A percentile compares a stretch with the other conserved stretches of the same genome.
These are phyloP conservation scores for Macquaria australasica DNA, from an alignment of 2,113 vertebrate species.

Conservation along the genomic window DNA sequence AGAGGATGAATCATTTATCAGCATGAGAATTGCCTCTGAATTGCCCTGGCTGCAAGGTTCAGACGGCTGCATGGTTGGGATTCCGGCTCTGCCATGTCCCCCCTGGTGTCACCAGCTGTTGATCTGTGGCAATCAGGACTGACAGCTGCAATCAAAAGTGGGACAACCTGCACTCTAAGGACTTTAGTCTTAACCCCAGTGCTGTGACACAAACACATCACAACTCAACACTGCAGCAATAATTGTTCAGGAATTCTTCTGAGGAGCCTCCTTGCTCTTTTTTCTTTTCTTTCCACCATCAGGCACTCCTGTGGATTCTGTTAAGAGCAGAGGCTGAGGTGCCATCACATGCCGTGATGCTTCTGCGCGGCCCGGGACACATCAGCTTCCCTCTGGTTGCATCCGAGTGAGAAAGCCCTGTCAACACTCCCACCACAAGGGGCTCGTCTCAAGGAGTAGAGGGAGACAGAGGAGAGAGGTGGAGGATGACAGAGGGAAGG, in stretches of 20 bases:
- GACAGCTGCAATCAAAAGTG: conserved; percentile 56
- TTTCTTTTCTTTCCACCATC: conserved; percentile 40
- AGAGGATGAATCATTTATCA: conserved; percentile 59
- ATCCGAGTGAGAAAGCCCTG: conserved; percentile 74
- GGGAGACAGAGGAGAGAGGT: conserved; percentile 57
- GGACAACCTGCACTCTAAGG: conserved; percentile 55
- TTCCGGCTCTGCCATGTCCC: conserved; percentile 12
- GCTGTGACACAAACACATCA: conserved; percentile 50
- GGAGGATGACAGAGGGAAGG: conserved; percentile 64
- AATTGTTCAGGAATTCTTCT: conserved; percentile 60
- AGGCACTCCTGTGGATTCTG: conserved; percentile 57
- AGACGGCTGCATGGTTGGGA: conserved; percentile 10
- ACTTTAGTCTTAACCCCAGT: conserved; percentile 23
- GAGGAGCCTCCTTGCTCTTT: conserved; percentile 32
- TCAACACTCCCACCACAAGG: conserved; percentile 74
- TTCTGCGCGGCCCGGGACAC: conserved; percentile 55
- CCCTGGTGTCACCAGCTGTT: conserved; percentile 37
- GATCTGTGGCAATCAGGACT: conserved; percentile 54
- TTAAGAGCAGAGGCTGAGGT: conserved; percentile 65
- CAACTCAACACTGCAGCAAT: conserved; percentile 55
- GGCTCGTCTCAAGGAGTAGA: conserved; percentile 60
- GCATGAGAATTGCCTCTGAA: conserved; percentile 31
- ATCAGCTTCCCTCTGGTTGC: conserved; percentile 70
- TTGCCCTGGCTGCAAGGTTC: conserved; percentile 10
- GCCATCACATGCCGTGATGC: conserved; percentile 64